Evolutionary conservation across 1,140 invertebrate genomes (phyloP).

Genomic region (Caenorhabditis tropicalis): DNA sequence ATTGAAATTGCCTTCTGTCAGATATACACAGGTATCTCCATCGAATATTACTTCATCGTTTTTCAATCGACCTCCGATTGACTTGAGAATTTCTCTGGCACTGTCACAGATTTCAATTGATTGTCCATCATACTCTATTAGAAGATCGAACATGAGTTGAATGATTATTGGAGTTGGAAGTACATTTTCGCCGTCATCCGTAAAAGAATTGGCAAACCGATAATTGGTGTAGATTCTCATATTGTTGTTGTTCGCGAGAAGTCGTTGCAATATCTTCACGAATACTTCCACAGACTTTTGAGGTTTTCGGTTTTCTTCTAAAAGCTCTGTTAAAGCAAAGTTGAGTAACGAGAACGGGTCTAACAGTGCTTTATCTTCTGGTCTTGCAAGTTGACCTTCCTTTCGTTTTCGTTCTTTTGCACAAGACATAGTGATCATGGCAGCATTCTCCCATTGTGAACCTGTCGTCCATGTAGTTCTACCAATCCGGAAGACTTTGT

Average conservation of each 20-base stretch:
- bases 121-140: not conserved
- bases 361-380: not conserved
- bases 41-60: not conserved
- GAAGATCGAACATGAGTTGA: slow-evolving; percentile 1
- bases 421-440: not conserved
- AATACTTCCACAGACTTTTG: not conserved
- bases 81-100: slow-evolving; percentile 17
- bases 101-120: not conserved
- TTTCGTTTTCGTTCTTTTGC: slow-evolving; percentile 7
- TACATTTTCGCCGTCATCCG: not conserved
- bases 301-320: not conserved
- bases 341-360: not conserved
- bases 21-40: not conserved
- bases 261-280: not conserved
- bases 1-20: not conserved
- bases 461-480: not conserved
- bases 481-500: not conserved
- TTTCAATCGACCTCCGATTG: not conserved
- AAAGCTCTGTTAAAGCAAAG: not conserved
- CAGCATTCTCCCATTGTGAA: slow-evolving; percentile 2
- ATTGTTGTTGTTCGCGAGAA: not conserved
- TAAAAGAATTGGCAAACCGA: not conserved
- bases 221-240: not conserved
- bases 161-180: slow-evolving; percentile 3
- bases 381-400: not conserved